Evolutionary conservation across 1,140 invertebrate genomes (phyloP), one percentile per base, ranked within the genome.

Genomic region (Aphelinus atriplicis): DNA sequence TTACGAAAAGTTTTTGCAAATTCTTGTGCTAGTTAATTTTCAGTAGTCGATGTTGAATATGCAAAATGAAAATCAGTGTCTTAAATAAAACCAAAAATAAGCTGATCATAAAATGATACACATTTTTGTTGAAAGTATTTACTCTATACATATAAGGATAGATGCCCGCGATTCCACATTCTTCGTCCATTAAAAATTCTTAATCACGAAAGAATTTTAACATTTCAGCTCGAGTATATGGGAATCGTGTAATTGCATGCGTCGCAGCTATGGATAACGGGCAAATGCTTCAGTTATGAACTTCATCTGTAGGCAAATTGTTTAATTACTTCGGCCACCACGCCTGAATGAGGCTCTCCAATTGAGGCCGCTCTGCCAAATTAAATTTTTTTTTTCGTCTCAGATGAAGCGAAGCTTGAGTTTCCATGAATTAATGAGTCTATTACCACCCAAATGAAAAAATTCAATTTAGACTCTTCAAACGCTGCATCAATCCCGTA

Each of bases 291-390:
- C 71, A 77, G 80, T 83, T 86, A 85, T 87, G 87, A 87, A 86
- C 83, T 87, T 80, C 84, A 88, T 88, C 85, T 88, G 84, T 87
- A 87, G 80, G 85, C 84, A 87, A 88, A 88, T 88, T 87, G 85
- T 86, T 87, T 86, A 88, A 88, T 88, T 87, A 87, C 81, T 83
- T 53, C 51, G 66, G 68, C 43, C 55, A 47, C 53, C 51, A 53
- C 4, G 51, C 4, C 74, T 47, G 51, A 65, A 53, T 65, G 65
- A 56, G 63, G 4, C 6, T 65, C 48, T n/a, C 10, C 62, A 43
- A 6, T n/a, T 65, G 58, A 10, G 56, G n/a, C 26, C 26, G 26
- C 45, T 64, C 7, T n/a, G 57, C 1, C 10, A 46, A 68, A 74
- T 74, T 61, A 68, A 74, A 74, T 74, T 74, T 74, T 74, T 63